A percentile compares a stretch with the other conserved stretches of the same genome.
These are phyloP conservation scores for Coccyzus lansbergi DNA, from an alignment of 2,797 vertebrate genomes.

Conservation along the genomic window DNA sequence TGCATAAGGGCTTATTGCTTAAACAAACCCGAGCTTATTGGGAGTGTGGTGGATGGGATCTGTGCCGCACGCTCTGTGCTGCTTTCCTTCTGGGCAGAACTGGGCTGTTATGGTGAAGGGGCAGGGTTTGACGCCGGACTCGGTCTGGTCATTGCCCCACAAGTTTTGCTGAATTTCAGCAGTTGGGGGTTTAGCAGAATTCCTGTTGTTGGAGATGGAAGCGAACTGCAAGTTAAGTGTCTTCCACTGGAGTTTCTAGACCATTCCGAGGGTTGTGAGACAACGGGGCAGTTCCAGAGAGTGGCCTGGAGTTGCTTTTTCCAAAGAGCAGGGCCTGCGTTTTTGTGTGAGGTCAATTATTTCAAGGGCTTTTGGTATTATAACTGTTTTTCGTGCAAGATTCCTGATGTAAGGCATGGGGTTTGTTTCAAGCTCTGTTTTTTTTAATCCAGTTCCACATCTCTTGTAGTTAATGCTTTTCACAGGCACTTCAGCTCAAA, in stretches of 20 bases:
- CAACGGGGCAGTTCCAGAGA: neutral
- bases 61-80: neutral
- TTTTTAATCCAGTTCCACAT: neutral
- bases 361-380: neutral
- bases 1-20: neutral
- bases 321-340: neutral
- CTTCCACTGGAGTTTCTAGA: neutral
- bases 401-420: accelerated
- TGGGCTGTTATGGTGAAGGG: accelerated
- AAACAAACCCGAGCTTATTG: neutral
- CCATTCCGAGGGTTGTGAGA: neutral
- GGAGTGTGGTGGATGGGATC: neutral
- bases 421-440: neutral
- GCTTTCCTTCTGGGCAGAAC: neutral
- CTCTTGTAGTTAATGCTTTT: neutral
- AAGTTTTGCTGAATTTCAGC: neutral
- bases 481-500: neutral
- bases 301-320: neutral
- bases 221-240: neutral
- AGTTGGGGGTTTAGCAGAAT: neutral
- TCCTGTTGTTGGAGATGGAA: neutral
- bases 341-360: neutral
- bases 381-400: accelerated
- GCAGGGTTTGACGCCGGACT: accelerated
- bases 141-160: neutral